Percentiles rank a stretch among this genome's conserved stretches.
Conservation (phyloP, 2,113 vertebrate genomes). For the Eretmochelys imbricata region DNA sequence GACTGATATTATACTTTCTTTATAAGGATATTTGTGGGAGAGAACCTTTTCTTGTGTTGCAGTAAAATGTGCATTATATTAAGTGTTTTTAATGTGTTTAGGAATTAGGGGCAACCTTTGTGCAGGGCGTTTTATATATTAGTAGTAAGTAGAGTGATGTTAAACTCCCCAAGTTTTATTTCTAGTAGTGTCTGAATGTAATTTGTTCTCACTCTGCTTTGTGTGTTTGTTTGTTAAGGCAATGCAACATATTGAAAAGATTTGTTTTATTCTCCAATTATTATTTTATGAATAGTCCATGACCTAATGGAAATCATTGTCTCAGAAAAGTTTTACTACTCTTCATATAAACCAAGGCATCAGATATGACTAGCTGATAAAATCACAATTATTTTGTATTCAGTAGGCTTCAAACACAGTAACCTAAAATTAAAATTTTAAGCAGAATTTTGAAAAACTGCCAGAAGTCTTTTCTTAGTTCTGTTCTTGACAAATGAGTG, state of each 20-base stretch:
- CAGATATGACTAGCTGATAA: accelerated
- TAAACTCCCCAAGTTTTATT: constrained; percentile 54
- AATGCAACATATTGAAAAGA: constrained; percentile 32
- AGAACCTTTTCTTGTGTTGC: constrained; percentile 67
- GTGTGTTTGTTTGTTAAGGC: constrained; percentile 28
- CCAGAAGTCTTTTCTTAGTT: constrained; percentile 16
- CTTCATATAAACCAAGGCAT: not conserved
- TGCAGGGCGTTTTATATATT: constrained; percentile 57
- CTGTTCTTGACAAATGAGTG: not conserved
- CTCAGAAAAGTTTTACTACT: not conserved
- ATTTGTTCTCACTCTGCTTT: constrained; percentile 59
- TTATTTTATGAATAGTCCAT: constrained; percentile 3
- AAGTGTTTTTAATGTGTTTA: constrained; percentile 63
- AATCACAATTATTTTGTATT: not conserved
- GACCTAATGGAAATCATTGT: not conserved
- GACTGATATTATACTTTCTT: constrained; percentile 68
- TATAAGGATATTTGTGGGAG: constrained; percentile 64
- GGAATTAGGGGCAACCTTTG: constrained; percentile 65
- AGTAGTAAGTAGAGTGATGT: constrained; percentile 34
- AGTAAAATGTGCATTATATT: constrained; percentile 55
- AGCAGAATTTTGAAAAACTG: not conserved
- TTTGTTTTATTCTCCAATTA: not conserved
- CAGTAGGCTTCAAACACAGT: constrained; percentile 7
- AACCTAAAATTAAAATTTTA: not conserved
- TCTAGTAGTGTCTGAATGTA: constrained; percentile 33